Evolutionary conservation across 2,888 invertebrate genomes (phyloP), one percentile per base, ranked within the genome.

Genomic region (Xylota segnis): DNA sequence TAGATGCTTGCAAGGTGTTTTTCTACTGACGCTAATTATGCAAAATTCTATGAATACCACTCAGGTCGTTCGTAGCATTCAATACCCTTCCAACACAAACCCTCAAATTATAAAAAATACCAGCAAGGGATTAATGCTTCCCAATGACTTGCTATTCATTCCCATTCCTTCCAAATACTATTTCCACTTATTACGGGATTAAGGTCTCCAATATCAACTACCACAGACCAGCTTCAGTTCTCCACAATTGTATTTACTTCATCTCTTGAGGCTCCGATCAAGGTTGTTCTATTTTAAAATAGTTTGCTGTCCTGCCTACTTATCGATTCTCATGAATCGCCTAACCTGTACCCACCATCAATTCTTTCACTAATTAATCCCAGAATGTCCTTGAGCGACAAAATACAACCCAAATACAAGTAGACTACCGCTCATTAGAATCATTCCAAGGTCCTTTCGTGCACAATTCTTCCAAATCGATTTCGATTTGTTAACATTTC

Each of bases 401-500:
- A n/a, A 18, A 54, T 43, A 6, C 23, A 72, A 23, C 61, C 23
- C 23, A 54, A 40, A 65, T 9, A 54, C 54, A 16, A 65, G 14
- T 34, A 45, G 56, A 27, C 65, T n/a, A 12, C 37, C 43, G 37
- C 18, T 70, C 52, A 70, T 70, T 52, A 43, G 52, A 61, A 40
- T 50, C 58, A 50, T 59, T 59, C 37, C 58, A 66, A 65, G 65
- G 65, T 58, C 18, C 52, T 52, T 54, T 52, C 50, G 23, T 16
- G 27, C 14, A 58, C 65, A 43, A 66, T 59, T 54, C 61, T 23
- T 3, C 70, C 23, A 61, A 77, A 70, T 70, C 70, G 77, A 70
- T 61, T 70, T 56, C 77, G 52, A 77, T 61, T 77, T 77, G 68
- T 45, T 68, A 68, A 37, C 66, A 52, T 18, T 34, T 32, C 32